A percentile compares a stretch with the other conserved stretches of the same genome.
phyloP scores from a whole-genome alignment of 1,140 invertebrate species.

The Achatina immaculata region DNA sequence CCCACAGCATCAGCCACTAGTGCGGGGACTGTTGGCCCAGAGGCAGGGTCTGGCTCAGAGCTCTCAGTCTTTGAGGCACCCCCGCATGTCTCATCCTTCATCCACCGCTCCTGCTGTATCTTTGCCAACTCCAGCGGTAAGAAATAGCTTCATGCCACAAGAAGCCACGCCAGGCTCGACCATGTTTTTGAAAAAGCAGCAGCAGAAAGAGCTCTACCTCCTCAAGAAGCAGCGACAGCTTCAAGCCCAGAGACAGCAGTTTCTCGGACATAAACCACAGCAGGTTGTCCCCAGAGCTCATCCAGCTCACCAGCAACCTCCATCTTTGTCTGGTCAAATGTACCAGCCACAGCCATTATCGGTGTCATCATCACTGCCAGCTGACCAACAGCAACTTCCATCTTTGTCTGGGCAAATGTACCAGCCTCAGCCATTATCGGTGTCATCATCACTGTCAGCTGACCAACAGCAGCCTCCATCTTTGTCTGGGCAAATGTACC shows the following conservation, averaged over 20 bases:
- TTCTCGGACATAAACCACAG: conserved; percentile 15
- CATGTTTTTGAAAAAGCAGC: not conserved
- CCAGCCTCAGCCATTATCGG: not conserved
- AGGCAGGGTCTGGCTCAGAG: not conserved
- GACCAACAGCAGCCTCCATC: not conserved
- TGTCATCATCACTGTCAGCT: not conserved
- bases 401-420: not conserved
- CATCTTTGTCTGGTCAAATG: not conserved
- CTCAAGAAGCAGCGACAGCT: not conserved
- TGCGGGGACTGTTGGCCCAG: conserved; percentile 1
- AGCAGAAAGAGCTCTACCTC: not conserved
- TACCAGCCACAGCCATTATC: not conserved
- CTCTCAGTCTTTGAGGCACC: not conserved
- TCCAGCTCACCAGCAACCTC: conserved; percentile 18
- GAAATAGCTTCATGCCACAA: not conserved
- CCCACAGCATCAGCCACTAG: not conserved
- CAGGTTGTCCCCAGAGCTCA: conserved; percentile 7
- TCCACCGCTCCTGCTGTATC: not conserved
- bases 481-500: not conserved
- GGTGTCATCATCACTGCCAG: not conserved
- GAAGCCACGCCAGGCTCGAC: not conserved
- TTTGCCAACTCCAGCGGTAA: not conserved
- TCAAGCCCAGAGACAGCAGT: not conserved
- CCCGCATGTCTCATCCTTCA: not conserved
- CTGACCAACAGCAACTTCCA: not conserved